Evolutionary conservation across 2,888 invertebrate genomes (phyloP), one percentile per base, ranked within the genome.

Genomic region (Parnassius apollo): DNA sequence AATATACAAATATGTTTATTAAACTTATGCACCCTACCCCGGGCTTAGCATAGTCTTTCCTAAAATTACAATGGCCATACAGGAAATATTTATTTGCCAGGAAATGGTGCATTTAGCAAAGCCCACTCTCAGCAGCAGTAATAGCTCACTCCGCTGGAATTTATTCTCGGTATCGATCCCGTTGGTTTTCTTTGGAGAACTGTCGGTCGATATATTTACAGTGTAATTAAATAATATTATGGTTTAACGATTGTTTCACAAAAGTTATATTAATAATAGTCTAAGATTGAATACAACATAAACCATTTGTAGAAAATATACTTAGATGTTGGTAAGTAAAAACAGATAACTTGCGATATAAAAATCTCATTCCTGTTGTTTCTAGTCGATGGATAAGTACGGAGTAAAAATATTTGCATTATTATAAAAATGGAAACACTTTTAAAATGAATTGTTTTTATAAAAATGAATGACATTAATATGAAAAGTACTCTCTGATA

Each of bases 71-170:
- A 63, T 59, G 55, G 63, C 59, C 18, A 42, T 56, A 63, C 57
- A 51, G 58, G 59, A 63, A 55, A 55, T 63, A 63, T 59, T 63
- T 55, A 63, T 63, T 63, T n/a, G 55, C 55, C 59, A 59, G 63
- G 63, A 63, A 63, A 59, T 63, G 54, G 58, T 53, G 54, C 50
- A 58, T 58, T 58, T 62, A 59, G 55, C 49, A 55, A 8, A 55
- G 54, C 53, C 42, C 45, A 45, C 13, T 54, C 50, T 50, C 13
- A 25, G 44, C 54, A 50, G 58, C 62, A 58, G 35, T 62, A 62
- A 62, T 58, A 62, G 62, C 62, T 54, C 58, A 57, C 54, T 44
- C 50, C 22, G 35, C 42, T 50, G 58, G 62, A 55, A 62, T 62
- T 55, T 50, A 55, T 62, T 58, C 62, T 50, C 55, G 55, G 62